These are phyloP conservation scores for Drosophila emarginata DNA, from an alignment of 2,888 invertebrate genomes.

Conservation along the genomic window DNA sequence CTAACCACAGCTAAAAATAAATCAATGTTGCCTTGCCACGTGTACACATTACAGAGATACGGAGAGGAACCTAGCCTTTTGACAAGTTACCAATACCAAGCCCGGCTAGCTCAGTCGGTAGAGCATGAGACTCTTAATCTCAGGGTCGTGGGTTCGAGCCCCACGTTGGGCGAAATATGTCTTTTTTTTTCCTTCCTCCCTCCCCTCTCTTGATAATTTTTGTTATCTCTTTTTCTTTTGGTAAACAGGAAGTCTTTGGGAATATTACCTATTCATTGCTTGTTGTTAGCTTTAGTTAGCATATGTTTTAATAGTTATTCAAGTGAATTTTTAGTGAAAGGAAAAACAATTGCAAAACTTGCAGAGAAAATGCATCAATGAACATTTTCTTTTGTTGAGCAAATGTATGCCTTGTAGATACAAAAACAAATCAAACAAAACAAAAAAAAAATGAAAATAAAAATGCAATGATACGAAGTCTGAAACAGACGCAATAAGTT, in stretches of 20 bases:
- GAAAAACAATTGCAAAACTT: conserved; percentile 5
- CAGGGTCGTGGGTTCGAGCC: conserved; percentile 79
- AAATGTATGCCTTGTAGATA: conserved; percentile 8
- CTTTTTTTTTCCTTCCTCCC: not conserved
- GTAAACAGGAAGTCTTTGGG: not conserved
- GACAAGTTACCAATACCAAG: conserved; percentile 21
- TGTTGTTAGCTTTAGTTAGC: not conserved
- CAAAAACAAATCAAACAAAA: conserved; percentile 30
- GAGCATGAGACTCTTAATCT: conserved; percentile 83
- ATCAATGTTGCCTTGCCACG: conserved; percentile 31
- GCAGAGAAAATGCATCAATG: conserved; percentile 53
- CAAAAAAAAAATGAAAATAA: conserved; percentile 29
- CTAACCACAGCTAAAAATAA: conserved; percentile 29
- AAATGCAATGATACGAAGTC: conserved; percentile 21
- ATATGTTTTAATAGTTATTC: too few relatives aligned
- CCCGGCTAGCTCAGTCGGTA: conserved; percentile 83
- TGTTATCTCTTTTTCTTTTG: not conserved
- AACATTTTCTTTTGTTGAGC: conserved; percentile 39
- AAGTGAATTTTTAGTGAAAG: not conserved
- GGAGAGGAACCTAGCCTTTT: not conserved
- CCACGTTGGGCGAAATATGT: conserved; percentile 64
- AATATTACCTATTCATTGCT: not conserved
- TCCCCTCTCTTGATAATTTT: not conserved
- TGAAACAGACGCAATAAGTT: conserved; percentile 69
- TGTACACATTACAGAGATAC: conserved; percentile 7